phyloP scores from a whole-genome alignment of 1,140 invertebrate genomes.

The Bemisia tabaci region DNA sequence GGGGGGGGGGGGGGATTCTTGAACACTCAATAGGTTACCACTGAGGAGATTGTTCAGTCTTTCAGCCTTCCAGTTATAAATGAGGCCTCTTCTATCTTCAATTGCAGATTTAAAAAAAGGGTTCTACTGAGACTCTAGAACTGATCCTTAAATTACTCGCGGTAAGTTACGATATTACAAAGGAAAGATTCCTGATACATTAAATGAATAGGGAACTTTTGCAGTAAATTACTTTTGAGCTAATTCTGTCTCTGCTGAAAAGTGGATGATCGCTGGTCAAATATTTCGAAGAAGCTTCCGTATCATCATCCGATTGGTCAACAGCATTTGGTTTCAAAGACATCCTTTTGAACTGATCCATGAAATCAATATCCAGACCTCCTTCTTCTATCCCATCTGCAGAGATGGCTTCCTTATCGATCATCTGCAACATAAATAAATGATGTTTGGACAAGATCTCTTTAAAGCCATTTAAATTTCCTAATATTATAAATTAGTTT shows the following conservation, averaged over 20 bases:
- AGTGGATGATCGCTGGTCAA: conserved; percentile 52
- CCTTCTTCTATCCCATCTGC: conserved; percentile 31
- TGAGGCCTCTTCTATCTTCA: too few relatives aligned
- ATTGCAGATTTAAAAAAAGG: too few relatives aligned
- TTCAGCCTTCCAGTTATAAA: too few relatives aligned
- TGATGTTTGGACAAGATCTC: not conserved
- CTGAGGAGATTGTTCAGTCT: too few relatives aligned
- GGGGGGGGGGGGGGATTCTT: too few relatives aligned
- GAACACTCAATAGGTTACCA: too few relatives aligned
- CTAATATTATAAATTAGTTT: too few relatives aligned
- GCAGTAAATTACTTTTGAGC: conserved; percentile 39
- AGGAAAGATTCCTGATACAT: conserved; percentile 14
- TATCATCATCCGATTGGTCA: conserved; percentile 25
- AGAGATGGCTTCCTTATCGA: conserved; percentile 37
- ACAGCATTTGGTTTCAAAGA: conserved; percentile 23
- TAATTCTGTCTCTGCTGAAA: conserved; percentile 40
- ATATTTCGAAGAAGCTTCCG: conserved; percentile 37
- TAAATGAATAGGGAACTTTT: conserved; percentile 8
- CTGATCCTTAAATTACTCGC: too few relatives aligned
- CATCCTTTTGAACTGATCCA: conserved; percentile 32
- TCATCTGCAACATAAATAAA: conserved; percentile 33
- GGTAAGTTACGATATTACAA: not conserved
- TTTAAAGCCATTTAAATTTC: too few relatives aligned
- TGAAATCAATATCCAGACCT: conserved; percentile 38
- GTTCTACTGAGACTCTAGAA: too few relatives aligned